Percentiles rank a stretch among this genome's conserved stretches.
These are phyloP conservation scores for Aegotheles bennettii DNA, from an alignment of 2,113 vertebrate genomes.

Conservation along the genomic window DNA sequence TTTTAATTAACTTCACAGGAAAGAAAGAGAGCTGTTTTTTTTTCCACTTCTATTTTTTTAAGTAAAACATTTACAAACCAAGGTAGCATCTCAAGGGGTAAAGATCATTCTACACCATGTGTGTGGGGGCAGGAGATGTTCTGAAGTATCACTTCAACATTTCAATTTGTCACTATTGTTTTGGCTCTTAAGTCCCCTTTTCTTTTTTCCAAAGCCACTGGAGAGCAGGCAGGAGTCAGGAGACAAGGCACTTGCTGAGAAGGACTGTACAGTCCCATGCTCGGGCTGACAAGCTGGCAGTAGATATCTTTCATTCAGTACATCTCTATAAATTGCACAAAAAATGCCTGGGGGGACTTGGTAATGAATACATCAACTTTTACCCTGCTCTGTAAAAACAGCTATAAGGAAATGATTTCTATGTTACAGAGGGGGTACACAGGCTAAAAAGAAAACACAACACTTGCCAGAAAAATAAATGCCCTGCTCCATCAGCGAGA, in stretches of 20 bases:
- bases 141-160: neutral
- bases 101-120: neutral
- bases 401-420: slow-evolving; percentile 17
- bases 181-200: neutral
- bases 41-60: neutral
- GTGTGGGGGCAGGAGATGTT: neutral
- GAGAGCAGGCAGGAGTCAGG: neutral
- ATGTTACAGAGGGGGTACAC: neutral
- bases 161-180: slow-evolving; percentile 6
- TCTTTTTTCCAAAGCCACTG: neutral
- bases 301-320: neutral
- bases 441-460: slow-evolving; percentile 33
- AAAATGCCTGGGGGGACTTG: slow-evolving; percentile 20
- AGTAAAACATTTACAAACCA: neutral
- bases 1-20: slow-evolving; percentile 51
- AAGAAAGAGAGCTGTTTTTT: neutral
- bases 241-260: neutral
- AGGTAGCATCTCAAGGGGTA: neutral
- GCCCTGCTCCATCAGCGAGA: neutral
- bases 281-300: slow-evolving; percentile 4
- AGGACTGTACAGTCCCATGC: neutral
- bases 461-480: slow-evolving; percentile 29
- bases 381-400: slow-evolving; percentile 21
- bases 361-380: slow-evolving; percentile 27
- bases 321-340: slow-evolving; percentile 33